Base-by-base conservation (phyloP, 2,888 invertebrate species). In the Agrochola macilenta region DNA sequence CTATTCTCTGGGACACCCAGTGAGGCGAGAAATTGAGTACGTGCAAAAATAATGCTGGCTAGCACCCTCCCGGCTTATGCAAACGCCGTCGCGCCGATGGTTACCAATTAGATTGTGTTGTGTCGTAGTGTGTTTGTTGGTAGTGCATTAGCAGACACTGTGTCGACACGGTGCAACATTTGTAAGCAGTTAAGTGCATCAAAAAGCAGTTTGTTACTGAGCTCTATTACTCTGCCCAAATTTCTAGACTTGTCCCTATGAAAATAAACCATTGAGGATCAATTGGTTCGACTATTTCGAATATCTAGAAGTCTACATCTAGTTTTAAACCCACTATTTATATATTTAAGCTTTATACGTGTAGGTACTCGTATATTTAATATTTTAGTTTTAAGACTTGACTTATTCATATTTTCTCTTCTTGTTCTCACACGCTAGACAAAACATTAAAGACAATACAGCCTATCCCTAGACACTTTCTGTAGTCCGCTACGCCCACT, bases 21-120 rank as follows among this genome's bases (percentile, higher is more conserved):
- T 96, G 96, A 94, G 93, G 93, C 95, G 95, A 93, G 94, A 96
- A 96, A 96, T 96, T 96, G 96, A 95, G 96, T 95, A 96, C 96
- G 96, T 96, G 96, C 95, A 96, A 96, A 96, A 96, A 96, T 96
- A 96, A 96, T 95, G 94, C 91, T 88, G 89, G 89, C 85, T 74
- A 81, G 82, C 80, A 84, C 87, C 80, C 81, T 83, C 74, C 74
- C 75, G 74, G 88, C 93, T 95, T 95, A 95, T 94, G 93, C 95
- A 95, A 95, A 95, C 93, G 90, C 88, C 81, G 90, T 82, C 89
- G 90, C 91, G 81, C 85, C 89, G 84, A 86, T 92, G 93, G 93
- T 92, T 93, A 92, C 93, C 94, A 94, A 95, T 95, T 95, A 95
- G 91, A 92, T 93, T 86, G 82, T 90, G 91, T 90, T 90, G 89